These are phyloP conservation scores for Myiagra hebetior DNA, from an alignment of 2,113 vertebrate species.

Conservation along the genomic window DNA sequence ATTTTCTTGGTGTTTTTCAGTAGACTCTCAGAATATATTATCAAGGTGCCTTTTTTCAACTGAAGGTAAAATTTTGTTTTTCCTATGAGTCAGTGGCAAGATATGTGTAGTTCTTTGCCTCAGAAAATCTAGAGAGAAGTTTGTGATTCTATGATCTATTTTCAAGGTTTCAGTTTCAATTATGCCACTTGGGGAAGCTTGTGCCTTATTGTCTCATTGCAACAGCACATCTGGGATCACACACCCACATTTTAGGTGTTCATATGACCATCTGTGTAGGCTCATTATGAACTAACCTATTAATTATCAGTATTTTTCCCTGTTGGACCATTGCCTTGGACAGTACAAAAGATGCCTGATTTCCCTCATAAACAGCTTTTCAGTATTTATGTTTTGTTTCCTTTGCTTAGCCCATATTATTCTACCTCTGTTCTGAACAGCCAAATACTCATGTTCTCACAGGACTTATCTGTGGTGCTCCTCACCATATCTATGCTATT, in stretches of 20 bases:
- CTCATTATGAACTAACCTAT: not conserved
- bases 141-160: not conserved
- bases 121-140: not conserved
- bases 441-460: not conserved
- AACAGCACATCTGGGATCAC: not conserved
- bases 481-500: not conserved
- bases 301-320: not conserved
- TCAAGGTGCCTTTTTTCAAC: not conserved
- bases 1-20: not conserved
- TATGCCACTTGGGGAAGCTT: not conserved
- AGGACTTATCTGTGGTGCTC: not conserved
- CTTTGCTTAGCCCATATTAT: accelerated
- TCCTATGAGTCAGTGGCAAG: not conserved
- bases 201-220: not conserved
- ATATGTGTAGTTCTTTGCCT: not conserved
- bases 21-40: not conserved
- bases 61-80: not conserved
- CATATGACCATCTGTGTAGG: not conserved
- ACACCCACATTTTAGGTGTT: not conserved
- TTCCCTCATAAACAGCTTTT: not conserved
- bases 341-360: not conserved
- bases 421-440: not conserved
- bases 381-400: not conserved
- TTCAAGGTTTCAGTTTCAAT: not conserved
- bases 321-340: not conserved